A percentile compares a stretch with the other conserved stretches of the same genome.
These are phyloP conservation scores for Subacronicta megacephala DNA, from an alignment of 2,888 invertebrate species.

Conservation along the genomic window DNA sequence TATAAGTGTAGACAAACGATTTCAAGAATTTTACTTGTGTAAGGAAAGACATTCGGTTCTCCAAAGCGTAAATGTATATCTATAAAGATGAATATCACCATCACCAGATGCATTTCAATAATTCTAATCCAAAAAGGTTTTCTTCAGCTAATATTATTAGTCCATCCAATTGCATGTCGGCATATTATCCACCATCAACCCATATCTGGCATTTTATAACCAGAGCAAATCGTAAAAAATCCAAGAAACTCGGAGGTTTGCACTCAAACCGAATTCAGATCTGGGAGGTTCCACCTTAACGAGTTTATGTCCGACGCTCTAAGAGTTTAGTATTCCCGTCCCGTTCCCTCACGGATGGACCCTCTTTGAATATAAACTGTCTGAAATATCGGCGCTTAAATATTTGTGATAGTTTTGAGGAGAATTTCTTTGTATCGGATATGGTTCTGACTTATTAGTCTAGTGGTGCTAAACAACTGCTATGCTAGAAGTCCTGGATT, in stretches of 20 bases:
- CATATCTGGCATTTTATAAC: constrained; percentile 19
- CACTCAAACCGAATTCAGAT: constrained; percentile 21
- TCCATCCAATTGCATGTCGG: background rate
- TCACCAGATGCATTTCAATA: background rate
- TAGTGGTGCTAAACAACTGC: no score
- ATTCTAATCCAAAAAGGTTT: background rate
- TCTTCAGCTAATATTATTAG: constrained; percentile 20
- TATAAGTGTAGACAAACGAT: no score
- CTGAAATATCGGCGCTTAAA: constrained; percentile 49
- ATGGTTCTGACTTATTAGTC: no score
- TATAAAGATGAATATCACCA: no score
- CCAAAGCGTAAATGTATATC: no score
- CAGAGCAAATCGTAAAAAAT: constrained; percentile 20
- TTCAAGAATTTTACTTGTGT: no score
- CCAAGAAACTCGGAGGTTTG: constrained; percentile 16
- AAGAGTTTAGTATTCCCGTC: constrained; percentile 53
- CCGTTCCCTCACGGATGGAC: constrained; percentile 44
- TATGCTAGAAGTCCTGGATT: no score
- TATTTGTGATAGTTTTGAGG: no score
- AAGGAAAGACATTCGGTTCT: no score
- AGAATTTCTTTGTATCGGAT: no score
- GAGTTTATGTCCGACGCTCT: constrained; percentile 30
- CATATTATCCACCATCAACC: constrained; percentile 14
- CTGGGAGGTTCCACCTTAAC: constrained; percentile 32
- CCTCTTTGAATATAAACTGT: constrained; percentile 56